Evolutionary conservation across 2,888 invertebrate genomes (phyloP).

Genomic region (Flexamia atlantica): DNA sequence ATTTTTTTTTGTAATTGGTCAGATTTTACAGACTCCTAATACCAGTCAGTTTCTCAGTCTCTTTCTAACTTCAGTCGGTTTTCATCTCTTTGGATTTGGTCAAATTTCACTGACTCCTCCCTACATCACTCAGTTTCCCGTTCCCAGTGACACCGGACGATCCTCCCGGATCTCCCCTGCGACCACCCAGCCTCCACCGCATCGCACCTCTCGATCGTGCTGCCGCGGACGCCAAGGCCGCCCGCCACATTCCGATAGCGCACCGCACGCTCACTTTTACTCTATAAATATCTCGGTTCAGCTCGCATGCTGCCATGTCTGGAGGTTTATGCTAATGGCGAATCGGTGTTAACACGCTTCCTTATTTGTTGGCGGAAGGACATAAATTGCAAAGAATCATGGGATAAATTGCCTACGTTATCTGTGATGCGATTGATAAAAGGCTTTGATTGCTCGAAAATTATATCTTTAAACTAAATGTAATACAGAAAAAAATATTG

Average conservation of each 20-base stretch:
- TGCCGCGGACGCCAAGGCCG: neutral
- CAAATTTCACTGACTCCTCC: too few relatives aligned
- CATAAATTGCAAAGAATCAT: neutral
- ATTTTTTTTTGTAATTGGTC: too few relatives aligned
- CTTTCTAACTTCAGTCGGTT: too few relatives aligned
- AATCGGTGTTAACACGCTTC: neutral
- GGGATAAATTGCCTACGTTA: too few relatives aligned
- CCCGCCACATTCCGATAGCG: constrained; percentile 17
- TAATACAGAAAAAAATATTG: too few relatives aligned
- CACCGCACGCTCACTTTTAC: constrained; percentile 26
- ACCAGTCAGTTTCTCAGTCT: too few relatives aligned
- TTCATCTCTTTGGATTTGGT: too few relatives aligned
- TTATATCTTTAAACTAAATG: too few relatives aligned
- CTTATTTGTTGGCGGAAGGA: neutral
- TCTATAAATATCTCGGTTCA: constrained; percentile 34
- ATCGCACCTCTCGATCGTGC: neutral
- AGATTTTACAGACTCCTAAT: too few relatives aligned
- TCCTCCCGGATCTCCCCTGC: constrained; percentile 2
- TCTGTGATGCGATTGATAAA: too few relatives aligned
- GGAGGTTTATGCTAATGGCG: constrained; percentile 6
- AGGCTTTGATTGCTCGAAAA: too few relatives aligned
- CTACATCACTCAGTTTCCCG: too few relatives aligned
- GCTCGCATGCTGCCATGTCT: constrained; percentile 18
- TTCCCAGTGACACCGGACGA: neutral
- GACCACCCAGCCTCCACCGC: constrained; percentile 2